Percentiles rank a stretch among this genome's conserved stretches.
phyloP scores from a whole-genome alignment of 2,797 vertebrate genomes.

The Chaunax sp. region DNA sequence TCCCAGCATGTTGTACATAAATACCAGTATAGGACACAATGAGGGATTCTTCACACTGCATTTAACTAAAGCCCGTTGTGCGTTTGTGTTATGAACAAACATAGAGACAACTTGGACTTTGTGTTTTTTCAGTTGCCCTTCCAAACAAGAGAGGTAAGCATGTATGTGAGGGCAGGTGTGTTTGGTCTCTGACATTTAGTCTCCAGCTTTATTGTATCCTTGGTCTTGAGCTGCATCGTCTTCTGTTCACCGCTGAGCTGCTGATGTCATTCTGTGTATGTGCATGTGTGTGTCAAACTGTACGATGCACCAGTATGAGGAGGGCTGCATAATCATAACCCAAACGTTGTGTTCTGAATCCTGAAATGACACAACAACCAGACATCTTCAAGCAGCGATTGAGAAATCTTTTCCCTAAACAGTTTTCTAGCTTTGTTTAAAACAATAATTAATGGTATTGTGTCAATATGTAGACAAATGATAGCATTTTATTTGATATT shows the following conservation, averaged over 20 bases:
- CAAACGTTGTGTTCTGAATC: too few species aligned
- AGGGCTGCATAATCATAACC: too few species aligned
- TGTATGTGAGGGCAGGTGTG: slow-evolving; percentile 48
- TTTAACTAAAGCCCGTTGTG: slow-evolving; percentile 13
- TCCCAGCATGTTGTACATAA: slow-evolving; percentile 14
- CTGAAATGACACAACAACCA: too few species aligned
- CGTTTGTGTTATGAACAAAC: slow-evolving; percentile 39
- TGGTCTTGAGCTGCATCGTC: slow-evolving; percentile 24
- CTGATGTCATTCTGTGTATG: slow-evolving; percentile 22
- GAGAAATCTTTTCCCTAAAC: too few species aligned
- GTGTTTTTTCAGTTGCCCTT: slow-evolving; percentile 82
- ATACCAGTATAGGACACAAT: slow-evolving; percentile 1
- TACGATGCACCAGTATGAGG: slow-evolving; percentile 6
- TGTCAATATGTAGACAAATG: background rate
- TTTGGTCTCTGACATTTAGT: slow-evolving; percentile 31
- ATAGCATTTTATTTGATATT: background rate
- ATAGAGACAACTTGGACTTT: slow-evolving; percentile 70
- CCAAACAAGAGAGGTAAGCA: slow-evolving; percentile 83
- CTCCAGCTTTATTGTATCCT: slow-evolving; percentile 36
- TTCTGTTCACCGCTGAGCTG: slow-evolving; percentile 41
- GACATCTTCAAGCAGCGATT: background rate
- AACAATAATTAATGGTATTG: background rate
- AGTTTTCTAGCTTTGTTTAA: too few species aligned
- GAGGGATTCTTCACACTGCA: background rate
- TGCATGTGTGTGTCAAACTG: slow-evolving; percentile 5